These are phyloP conservation scores for Coptotermes formosanus DNA, from an alignment of 1,140 invertebrate genomes.

Conservation along the genomic window DNA sequence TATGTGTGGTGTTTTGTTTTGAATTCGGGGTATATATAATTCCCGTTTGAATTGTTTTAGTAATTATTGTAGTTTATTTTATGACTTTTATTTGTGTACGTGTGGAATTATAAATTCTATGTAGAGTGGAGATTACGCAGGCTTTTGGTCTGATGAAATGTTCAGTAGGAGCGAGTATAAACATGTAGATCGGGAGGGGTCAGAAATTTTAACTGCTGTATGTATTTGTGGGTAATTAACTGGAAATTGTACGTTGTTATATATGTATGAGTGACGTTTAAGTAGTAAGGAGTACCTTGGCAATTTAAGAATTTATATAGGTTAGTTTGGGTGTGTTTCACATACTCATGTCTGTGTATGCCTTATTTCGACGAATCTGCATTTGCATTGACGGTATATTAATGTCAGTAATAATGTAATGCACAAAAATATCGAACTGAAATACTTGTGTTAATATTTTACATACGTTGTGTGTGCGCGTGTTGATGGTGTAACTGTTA, in stretches of 20 bases:
- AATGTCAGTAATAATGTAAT: background rate
- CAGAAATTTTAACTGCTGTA: background rate
- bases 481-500: no score
- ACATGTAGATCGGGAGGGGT: background rate
- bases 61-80: background rate
- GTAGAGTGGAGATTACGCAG: background rate
- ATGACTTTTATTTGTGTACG: background rate
- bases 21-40: background rate
- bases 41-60: background rate
- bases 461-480: no score
- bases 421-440: no score
- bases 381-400: background rate
- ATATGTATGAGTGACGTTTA: background rate
- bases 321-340: background rate
- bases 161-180: background rate
- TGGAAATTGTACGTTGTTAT: background rate
- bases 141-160: background rate
- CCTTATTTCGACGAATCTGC: background rate
- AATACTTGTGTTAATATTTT: no score
- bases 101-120: background rate
- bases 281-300: background rate
- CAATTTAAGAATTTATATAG: background rate
- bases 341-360: background rate
- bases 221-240: background rate
- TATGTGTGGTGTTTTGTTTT: conserved; percentile 35